Conservation (phyloP, 2,113 vertebrate genomes). For the Trogon surrucura region DNA sequence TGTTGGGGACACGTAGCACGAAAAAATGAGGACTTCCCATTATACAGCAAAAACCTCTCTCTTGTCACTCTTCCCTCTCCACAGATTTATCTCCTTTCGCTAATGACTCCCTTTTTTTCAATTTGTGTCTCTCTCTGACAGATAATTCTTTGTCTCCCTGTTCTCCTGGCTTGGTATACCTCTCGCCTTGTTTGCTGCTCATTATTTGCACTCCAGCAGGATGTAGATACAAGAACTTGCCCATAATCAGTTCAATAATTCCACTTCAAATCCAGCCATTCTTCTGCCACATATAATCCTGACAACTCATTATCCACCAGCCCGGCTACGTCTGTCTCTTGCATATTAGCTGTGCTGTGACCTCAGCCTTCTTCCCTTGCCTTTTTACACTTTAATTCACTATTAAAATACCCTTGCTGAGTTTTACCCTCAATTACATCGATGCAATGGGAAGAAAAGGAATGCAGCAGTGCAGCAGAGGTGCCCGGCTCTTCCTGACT, state of each 20-base stretch:
- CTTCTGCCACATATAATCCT: slow-evolving; percentile 55
- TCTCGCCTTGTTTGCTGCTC: slow-evolving; percentile 63
- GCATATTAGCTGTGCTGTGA: background rate
- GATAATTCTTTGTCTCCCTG: slow-evolving; percentile 54
- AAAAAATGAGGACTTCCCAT: slow-evolving; percentile 24
- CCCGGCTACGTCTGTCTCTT: background rate
- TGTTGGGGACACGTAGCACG: background rate
- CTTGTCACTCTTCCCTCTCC: slow-evolving; percentile 6
- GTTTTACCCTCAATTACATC: background rate
- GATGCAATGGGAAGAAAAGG: background rate
- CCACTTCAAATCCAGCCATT: slow-evolving; percentile 63
- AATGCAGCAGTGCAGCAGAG: background rate
- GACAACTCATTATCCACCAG: slow-evolving; percentile 63
- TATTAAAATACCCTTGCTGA: background rate
- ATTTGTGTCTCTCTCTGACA: slow-evolving; percentile 44
- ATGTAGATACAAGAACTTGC: slow-evolving; percentile 60
- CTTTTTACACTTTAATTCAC: background rate
- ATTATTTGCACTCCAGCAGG: slow-evolving; percentile 65
- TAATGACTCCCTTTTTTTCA: slow-evolving; percentile 65
- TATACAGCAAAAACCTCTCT: background rate
- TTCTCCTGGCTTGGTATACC: slow-evolving; percentile 55
- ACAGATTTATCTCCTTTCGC: slow-evolving; percentile 52
- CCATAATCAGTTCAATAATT: slow-evolving; percentile 71
- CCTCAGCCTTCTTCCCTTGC: background rate
- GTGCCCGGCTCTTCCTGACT: background rate